Conservation (phyloP, 2,113 vertebrate genomes). For the Blennius ocellaris region DNA sequence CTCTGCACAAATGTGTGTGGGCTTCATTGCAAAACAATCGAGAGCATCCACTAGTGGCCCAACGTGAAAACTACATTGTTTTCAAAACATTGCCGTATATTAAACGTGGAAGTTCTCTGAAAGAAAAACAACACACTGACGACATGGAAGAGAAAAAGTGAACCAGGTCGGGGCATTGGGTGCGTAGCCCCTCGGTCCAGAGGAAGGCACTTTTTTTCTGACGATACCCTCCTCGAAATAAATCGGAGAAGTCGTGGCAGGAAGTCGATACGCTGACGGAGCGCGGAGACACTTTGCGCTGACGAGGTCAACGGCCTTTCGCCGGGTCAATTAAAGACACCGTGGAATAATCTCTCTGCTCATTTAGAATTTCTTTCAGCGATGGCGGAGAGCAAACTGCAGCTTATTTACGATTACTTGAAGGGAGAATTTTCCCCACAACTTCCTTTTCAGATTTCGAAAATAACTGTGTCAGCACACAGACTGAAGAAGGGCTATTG, state of each 20-base stretch:
- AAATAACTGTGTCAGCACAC: conserved; percentile 4
- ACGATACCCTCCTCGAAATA: conserved; percentile 18
- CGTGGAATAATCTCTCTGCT: neutral
- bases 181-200: neutral
- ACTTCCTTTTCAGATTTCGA: neutral
- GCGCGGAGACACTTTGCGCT: conserved; percentile 13
- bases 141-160: conserved; percentile 5
- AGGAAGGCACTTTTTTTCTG: conserved; percentile 6
- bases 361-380: neutral
- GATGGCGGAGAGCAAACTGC: conserved; percentile 2
- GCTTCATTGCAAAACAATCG: too few relatives aligned
- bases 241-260: conserved; percentile 22
- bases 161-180: neutral
- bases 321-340: conserved; percentile 22
- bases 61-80: too few relatives aligned
- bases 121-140: conserved; percentile 7
- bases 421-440: neutral
- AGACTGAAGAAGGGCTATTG: conserved; percentile 39
- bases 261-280: conserved; percentile 17
- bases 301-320: conserved; percentile 29
- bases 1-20: too few relatives aligned
- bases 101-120: too few relatives aligned
- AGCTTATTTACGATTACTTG: conserved; percentile 22
- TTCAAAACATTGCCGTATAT: too few relatives aligned
- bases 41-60: too few relatives aligned